Conservation (phyloP, 2,797 vertebrate species). For the Megaceryle alcyon region DNA sequence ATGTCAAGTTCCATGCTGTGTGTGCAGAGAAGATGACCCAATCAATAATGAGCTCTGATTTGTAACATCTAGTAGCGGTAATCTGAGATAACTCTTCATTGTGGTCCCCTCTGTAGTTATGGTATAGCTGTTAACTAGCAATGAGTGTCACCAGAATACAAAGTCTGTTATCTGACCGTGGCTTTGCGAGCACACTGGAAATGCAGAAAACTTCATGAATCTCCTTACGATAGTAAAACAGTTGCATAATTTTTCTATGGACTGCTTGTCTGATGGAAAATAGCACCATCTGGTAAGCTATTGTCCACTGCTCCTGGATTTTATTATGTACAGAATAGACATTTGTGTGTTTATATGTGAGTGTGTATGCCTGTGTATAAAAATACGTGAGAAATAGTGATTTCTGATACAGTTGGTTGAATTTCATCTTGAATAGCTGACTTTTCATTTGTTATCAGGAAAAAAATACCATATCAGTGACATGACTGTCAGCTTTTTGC, state of each 20-base stretch:
- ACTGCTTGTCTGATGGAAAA: not conserved
- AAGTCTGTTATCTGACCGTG: not conserved
- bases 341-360: not conserved
- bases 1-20: not conserved
- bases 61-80: not conserved
- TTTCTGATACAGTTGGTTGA: not conserved
- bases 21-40: not conserved
- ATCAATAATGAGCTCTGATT: not conserved
- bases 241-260: not conserved
- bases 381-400: not conserved
- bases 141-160: not conserved
- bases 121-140: not conserved
- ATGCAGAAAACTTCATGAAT: not conserved
- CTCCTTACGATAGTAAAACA: not conserved
- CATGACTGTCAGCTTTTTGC: not conserved
- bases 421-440: not conserved
- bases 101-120: not conserved
- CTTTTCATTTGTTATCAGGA: not conserved
- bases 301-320: not conserved
- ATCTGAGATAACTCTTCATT: not conserved
- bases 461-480: not conserved
- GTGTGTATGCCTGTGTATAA: not conserved
- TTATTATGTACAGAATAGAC: not conserved
- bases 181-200: not conserved
- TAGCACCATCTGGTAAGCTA: not conserved